Conservation (phyloP, 2,113 vertebrate species). For the Melanostigma gelatinosum region DNA sequence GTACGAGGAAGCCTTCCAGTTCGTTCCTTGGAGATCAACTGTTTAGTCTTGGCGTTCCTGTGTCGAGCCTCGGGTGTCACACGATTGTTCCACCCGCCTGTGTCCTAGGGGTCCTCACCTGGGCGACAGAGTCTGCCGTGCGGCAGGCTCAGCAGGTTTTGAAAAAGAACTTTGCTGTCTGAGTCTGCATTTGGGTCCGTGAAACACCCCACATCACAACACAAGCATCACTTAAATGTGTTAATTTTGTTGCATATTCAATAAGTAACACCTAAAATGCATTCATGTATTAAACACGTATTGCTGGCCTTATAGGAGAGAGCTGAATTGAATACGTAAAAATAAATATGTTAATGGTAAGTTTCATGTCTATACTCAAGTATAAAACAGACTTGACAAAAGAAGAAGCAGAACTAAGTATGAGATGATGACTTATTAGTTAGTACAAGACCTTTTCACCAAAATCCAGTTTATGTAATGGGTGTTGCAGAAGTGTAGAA, state of each 20-base stretch:
- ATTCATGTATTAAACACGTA: constrained; percentile 13
- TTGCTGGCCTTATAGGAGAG: constrained; percentile 19
- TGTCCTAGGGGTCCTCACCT: too few relatives aligned
- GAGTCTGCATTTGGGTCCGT: too few relatives aligned
- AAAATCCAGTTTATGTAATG: constrained; percentile 73
- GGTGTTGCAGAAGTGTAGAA: constrained; percentile 67
- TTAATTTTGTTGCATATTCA: constrained; percentile 17
- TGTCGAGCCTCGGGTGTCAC: too few relatives aligned
- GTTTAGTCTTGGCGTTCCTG: too few relatives aligned
- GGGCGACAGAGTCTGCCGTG: too few relatives aligned
- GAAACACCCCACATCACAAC: too few relatives aligned
- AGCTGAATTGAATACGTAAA: constrained; percentile 28
- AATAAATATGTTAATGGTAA: constrained; percentile 10
- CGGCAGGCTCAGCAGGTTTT: too few relatives aligned
- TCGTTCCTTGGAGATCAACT: too few relatives aligned
- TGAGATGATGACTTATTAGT: constrained; percentile 79
- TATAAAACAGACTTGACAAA: constrained; percentile 34
- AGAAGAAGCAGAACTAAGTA: constrained; percentile 54
- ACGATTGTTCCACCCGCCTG: too few relatives aligned
- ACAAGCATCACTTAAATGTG: constrained; percentile 14
- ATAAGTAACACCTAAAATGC: not conserved
- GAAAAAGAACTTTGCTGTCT: too few relatives aligned
- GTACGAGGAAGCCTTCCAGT: too few relatives aligned
- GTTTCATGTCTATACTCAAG: not conserved
- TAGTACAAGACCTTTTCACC: constrained; percentile 69